Base-by-base conservation (phyloP, 37 sponge, comb jelly and placozoan genomes). In the Amphimedon queenslandica region DNA sequence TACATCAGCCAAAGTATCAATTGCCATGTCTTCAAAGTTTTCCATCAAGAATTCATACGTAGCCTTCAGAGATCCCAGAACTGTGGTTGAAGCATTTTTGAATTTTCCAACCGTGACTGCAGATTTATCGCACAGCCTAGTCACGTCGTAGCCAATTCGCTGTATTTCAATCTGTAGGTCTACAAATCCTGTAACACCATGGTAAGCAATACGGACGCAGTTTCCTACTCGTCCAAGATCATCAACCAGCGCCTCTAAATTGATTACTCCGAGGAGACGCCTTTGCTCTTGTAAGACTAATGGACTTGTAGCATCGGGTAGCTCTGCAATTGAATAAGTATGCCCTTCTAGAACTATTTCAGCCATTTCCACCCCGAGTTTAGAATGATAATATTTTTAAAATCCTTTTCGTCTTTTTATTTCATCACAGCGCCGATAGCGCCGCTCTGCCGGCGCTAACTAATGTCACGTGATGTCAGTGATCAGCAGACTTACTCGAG, bases 181-280 rank as follows among this genome's bases (percentile, higher is more conserved):
- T 0, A 81, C 76, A 47, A 42, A 71, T 13, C 82, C 82, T 20
- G 88, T 82, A 53, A 84, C 69, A 2, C 74, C 79, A 66, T 87
- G 74, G 68, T 81, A 81, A 27, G 88, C 81, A 13, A 87, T 35
- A 20, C 81, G 75, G 42, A 87, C 71, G 39, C 73, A 87, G 4
- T 42, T n/a, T 60, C 88, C 88, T 0, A 87, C 82, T n/a, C 73
- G 72, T 3, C 77, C 74, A 24, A 87, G 77, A 77, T 87, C 88
- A 6, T 55, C 53, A 23, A 77, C 82, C 64, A 87, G 78, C 10
- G 82, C 40, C n/a, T 70, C 27, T 51, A 87, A 64, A 65, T 87
- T 73, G 23, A 87, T 56, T 1, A 39, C 30, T 40, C 77, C 82
- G 0, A 80, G 69, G 28, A 87, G n/a, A n/a, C n/a, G n/a, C n/a